Evolutionary conservation across 2,888 invertebrate species (phyloP).

Genomic region (Callyntrura sp.): DNA sequence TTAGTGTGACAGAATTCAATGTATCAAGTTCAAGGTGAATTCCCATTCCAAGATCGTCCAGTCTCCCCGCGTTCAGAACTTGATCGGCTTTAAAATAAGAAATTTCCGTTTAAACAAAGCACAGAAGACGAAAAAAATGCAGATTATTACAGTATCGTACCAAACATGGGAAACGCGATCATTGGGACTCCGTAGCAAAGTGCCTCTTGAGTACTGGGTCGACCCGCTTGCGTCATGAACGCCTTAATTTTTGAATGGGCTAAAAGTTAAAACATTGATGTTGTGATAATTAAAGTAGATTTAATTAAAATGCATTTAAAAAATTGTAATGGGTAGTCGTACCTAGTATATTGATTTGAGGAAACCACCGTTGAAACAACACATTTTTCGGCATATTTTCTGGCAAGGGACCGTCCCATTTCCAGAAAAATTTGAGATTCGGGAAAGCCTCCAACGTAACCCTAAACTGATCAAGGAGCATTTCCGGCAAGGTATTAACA

Average conservation of each 20-base stretch:
- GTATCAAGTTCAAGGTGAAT: constrained; percentile 58
- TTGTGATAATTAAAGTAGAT: background rate
- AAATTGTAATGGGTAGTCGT: background rate
- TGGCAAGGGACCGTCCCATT: constrained; percentile 80
- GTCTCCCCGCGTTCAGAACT: constrained; percentile 77
- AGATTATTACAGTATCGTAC: no score
- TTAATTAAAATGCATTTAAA: background rate
- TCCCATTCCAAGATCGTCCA: constrained; percentile 62
- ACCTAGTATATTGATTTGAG: constrained; percentile 83
- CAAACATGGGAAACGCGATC: constrained; percentile 76
- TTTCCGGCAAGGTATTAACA: constrained; percentile 56
- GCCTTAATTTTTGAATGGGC: constrained; percentile 74
- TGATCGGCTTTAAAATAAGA: constrained; percentile 75
- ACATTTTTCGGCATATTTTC: constrained; percentile 81
- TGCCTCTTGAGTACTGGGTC: constrained; percentile 80
- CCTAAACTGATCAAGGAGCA: constrained; percentile 73
- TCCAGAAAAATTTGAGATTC: constrained; percentile 81
- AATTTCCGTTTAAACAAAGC: background rate
- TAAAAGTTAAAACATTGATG: background rate
- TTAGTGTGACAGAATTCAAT: constrained; percentile 36
- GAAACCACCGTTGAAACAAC: constrained; percentile 81
- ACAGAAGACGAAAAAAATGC: background rate
- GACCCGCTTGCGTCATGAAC: constrained; percentile 77
- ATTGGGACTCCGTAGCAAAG: constrained; percentile 80
- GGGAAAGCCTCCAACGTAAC: constrained; percentile 74